These are phyloP conservation scores for Ostrea denselamellosa DNA, from an alignment of 1,140 invertebrate genomes.

Conservation along the genomic window DNA sequence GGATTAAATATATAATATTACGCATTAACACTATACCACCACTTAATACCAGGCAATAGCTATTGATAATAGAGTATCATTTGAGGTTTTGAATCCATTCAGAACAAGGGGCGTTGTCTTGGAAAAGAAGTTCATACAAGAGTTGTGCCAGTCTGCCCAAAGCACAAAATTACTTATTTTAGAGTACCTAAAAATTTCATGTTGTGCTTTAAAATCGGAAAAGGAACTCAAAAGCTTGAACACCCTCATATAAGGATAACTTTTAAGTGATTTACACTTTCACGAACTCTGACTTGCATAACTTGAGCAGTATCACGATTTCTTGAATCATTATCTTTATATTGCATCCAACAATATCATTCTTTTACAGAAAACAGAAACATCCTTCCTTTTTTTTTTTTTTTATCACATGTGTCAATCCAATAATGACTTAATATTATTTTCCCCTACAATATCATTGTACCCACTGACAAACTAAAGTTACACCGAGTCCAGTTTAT, in stretches of 20 bases:
- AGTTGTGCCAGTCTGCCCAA: neutral
- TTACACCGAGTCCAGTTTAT: too few species aligned
- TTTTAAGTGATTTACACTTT: constrained; percentile 8
- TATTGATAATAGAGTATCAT: neutral
- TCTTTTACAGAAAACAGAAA: neutral
- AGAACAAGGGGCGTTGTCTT: constrained; percentile 24
- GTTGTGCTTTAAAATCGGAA: constrained; percentile 23
- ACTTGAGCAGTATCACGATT: neutral
- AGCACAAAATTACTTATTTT: neutral
- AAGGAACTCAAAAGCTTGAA: neutral
- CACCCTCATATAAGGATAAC: constrained; percentile 5
- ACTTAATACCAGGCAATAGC: neutral
- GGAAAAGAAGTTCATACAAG: neutral
- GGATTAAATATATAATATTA: neutral
- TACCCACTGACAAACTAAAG: neutral
- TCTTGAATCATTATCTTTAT: constrained; percentile 21
- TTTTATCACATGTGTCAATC: too few species aligned
- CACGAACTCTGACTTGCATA: neutral
- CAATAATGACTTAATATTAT: neutral
- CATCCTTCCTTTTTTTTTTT: neutral
- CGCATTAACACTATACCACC: neutral
- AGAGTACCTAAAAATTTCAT: neutral
- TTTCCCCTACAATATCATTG: neutral
- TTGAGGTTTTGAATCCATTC: constrained; percentile 1
- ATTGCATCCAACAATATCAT: neutral